Conservation (phyloP, 2,888 invertebrate genomes). For the Labia minor region DNA sequence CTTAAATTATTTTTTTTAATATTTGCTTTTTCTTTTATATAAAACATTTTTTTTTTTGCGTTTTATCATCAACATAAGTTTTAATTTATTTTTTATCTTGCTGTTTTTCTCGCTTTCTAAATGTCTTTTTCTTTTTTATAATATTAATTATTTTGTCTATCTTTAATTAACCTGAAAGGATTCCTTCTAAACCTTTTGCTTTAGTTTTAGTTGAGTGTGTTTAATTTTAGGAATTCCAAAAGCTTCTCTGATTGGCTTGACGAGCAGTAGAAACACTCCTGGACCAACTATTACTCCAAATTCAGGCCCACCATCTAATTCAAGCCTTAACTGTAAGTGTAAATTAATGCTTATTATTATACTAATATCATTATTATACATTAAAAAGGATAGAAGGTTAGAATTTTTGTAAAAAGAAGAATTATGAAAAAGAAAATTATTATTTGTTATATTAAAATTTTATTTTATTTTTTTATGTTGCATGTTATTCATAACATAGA, state of each 20-base stretch:
- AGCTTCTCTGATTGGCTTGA: constrained; percentile 66
- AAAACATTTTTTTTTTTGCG: too few relatives aligned
- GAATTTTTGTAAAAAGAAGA: constrained; percentile 14
- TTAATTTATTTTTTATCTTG: neutral
- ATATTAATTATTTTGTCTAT: neutral
- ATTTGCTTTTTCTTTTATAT: neutral
- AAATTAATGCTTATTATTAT: neutral
- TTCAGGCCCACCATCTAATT: constrained; percentile 56
- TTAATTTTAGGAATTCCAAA: constrained; percentile 60
- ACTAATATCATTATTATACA: neutral
- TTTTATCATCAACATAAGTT: neutral
- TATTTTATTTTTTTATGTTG: too few relatives aligned
- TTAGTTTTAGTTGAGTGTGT: constrained; percentile 19
- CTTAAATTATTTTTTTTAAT: neutral
- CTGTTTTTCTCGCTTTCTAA: neutral
- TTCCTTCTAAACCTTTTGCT: neutral
- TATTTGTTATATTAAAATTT: too few relatives aligned
- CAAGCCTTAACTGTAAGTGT: constrained; percentile 52
- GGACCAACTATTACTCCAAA: constrained; percentile 57
- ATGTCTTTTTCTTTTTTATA: neutral
- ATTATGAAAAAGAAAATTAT: too few relatives aligned
- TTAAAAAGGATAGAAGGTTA: too few relatives aligned
- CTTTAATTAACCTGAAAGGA: neutral
- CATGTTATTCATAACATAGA: too few relatives aligned
- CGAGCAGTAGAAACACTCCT: constrained; percentile 50